Evolutionary conservation across 1,140 invertebrate genomes (phyloP).

Genomic region (Belonocnema kinseyi): DNA sequence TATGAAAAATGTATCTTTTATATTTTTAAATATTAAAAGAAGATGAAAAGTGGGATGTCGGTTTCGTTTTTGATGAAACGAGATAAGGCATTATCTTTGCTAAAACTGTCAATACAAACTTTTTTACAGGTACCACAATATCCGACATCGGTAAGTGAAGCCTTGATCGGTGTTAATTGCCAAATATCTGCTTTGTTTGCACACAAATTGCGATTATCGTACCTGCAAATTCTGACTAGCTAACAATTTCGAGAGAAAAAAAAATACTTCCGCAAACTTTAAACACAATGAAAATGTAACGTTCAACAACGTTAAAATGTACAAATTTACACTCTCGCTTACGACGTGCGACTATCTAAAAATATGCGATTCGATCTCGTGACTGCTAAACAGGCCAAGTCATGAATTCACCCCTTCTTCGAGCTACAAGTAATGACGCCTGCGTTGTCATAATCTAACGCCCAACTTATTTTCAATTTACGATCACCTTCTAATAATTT

Average conservation of each 20-base stretch:
- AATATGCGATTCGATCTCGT: slow-evolving; percentile 1
- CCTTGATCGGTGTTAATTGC: too few species aligned
- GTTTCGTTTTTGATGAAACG: too few species aligned
- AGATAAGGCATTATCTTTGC: too few species aligned
- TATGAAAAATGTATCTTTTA: too few species aligned
- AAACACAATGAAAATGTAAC: background rate
- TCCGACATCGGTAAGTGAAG: too few species aligned
- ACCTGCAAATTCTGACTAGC: background rate
- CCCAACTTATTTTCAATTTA: background rate
- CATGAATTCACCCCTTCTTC: slow-evolving; percentile 20
- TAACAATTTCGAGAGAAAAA: background rate
- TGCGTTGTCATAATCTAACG: background rate
- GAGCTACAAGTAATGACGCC: background rate
- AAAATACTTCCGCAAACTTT: background rate
- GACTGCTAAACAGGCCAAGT: slow-evolving; percentile 31
- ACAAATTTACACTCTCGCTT: slow-evolving; percentile 6
- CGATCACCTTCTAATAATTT: background rate
- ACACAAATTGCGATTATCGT: background rate
- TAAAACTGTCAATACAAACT: too few species aligned
- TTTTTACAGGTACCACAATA: too few species aligned
- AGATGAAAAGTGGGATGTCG: too few species aligned
- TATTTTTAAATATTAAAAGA: too few species aligned
- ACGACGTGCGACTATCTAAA: slow-evolving; percentile 29
- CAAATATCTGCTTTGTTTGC: too few species aligned
- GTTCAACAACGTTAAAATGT: background rate